Evolutionary conservation across 2,113 vertebrate genomes (phyloP).

Genomic region (Mesembrinibis cayennensis): DNA sequence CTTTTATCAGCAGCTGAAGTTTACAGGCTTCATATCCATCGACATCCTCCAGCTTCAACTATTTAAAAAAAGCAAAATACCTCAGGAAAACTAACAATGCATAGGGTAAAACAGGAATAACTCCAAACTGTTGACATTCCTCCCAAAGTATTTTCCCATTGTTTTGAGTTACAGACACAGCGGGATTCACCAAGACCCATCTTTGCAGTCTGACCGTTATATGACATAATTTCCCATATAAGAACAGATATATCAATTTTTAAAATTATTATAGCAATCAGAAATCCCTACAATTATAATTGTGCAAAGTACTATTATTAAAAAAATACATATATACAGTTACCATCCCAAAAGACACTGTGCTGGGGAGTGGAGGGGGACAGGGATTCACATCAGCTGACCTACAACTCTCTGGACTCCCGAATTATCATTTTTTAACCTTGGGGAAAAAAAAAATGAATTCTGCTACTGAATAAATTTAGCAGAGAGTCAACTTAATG

Average conservation of each 20-base stretch:
- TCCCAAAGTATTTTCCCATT: not conserved
- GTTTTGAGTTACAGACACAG: not conserved
- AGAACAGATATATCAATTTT: not conserved
- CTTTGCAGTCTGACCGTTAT: not conserved
- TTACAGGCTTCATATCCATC: not conserved
- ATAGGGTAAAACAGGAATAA: not conserved
- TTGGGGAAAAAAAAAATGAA: constrained; percentile 30
- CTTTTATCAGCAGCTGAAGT: not conserved
- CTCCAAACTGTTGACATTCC: not conserved
- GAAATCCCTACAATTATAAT: not conserved
- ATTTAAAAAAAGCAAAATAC: not conserved
- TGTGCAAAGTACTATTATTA: not conserved
- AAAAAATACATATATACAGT: not conserved
- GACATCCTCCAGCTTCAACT: not conserved
- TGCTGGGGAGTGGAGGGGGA: not conserved
- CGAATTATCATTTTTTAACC: constrained; percentile 38
- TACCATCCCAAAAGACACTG: not conserved
- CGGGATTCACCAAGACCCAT: not conserved
- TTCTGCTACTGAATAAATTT: constrained; percentile 44
- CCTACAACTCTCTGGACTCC: not conserved
- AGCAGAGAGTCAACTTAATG: constrained; percentile 57
- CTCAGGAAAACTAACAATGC: not conserved
- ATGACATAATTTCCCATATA: not conserved
- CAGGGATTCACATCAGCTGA: not conserved
- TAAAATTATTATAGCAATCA: not conserved